Percentiles rank a stretch among this genome's conserved stretches.
These are phyloP conservation scores for Mythimna ferrago DNA, from an alignment of 2,888 invertebrate genomes.

Conservation along the genomic window DNA sequence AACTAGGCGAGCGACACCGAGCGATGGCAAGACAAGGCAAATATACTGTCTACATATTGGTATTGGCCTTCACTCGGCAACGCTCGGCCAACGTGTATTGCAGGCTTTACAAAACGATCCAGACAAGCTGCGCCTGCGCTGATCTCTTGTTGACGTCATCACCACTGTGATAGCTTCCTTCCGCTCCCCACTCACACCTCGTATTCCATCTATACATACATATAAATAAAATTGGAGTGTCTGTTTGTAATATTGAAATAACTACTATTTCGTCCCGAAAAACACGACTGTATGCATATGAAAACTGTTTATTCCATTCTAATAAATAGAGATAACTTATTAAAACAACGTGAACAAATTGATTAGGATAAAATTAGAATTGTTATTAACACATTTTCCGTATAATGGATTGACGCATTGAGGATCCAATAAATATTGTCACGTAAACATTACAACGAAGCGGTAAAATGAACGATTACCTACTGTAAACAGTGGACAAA, in stretches of 20 bases:
- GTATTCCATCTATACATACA: conserved; percentile 3
- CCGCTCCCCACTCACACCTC: conserved; percentile 62
- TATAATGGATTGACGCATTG: conserved; percentile 32
- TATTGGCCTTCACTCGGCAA: too few relatives aligned
- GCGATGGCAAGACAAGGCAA: too few relatives aligned
- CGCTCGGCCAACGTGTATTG: too few relatives aligned
- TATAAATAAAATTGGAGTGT: too few relatives aligned
- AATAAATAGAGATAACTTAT: background rate
- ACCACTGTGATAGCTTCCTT: conserved; percentile 74
- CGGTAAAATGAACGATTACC: background rate
- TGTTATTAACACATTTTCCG: conserved; percentile 42
- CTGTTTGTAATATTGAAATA: too few relatives aligned
- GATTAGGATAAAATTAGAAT: conserved; percentile 34
- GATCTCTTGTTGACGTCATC: conserved; percentile 82
- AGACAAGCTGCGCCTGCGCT: conserved; percentile 69
- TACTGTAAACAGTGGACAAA: conserved; percentile 6
- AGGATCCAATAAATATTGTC: conserved; percentile 17
- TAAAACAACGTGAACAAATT: conserved; percentile 13
- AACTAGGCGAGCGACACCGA: too few relatives aligned
- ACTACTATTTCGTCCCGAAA: conserved; percentile 8
- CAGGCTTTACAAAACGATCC: conserved; percentile 62
- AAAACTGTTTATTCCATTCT: conserved; percentile 10
- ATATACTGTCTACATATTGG: too few relatives aligned
- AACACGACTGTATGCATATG: conserved; percentile 15
- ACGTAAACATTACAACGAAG: conserved; percentile 6